Evolutionary conservation across 2,113 vertebrate species (phyloP), one percentile per base, ranked within the genome.

Genomic region (Corythornis cristatus): DNA sequence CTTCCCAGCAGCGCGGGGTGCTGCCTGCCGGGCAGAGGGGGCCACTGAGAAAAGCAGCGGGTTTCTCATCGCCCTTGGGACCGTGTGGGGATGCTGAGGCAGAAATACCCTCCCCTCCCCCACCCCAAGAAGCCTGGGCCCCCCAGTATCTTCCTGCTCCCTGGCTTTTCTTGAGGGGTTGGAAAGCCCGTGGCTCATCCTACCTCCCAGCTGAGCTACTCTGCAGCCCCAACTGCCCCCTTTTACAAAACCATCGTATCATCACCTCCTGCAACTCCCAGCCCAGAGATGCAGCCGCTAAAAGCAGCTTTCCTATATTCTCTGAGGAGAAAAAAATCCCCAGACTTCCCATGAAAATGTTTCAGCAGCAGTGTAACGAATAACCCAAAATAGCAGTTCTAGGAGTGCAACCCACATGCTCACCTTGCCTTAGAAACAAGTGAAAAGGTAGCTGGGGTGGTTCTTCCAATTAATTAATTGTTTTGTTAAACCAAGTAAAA

Each of bases 401-500:
- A 19, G 73, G n/a, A 67, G 64, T 2, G 1, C 7, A 29, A 17
- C 26, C 54, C 46, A 3, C 5, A 1, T 1, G 3, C 61, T 61
- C 79, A 8, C 81, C 89, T 78, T 33, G 53, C 43, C 40, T 37
- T 3, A 15, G 42, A 48, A 87, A 91, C 0, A 2, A 53, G 35
- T 35, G 8, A 28, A 54, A 57, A 82, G 5, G 35, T 46, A 7
- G 40, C 40, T 16, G 7, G 29, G 51, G 29, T 46, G 28, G 21
- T 70, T 53, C 33, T 77, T 48, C 14, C 33, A 20, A 1, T 87
- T 70, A 94, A 65, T 68, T 73, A 74, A 75, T 84, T 84, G 92
- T 88, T 94, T 90, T 83, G 60, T 95, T 93, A 75, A 94, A 88
- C 72, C 65, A 76, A 91, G 21, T 31, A 16, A 87, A 86, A 93